Base-by-base conservation (phyloP, 2,797 vertebrate genomes). In the Bovichtus variegatus region DNA sequence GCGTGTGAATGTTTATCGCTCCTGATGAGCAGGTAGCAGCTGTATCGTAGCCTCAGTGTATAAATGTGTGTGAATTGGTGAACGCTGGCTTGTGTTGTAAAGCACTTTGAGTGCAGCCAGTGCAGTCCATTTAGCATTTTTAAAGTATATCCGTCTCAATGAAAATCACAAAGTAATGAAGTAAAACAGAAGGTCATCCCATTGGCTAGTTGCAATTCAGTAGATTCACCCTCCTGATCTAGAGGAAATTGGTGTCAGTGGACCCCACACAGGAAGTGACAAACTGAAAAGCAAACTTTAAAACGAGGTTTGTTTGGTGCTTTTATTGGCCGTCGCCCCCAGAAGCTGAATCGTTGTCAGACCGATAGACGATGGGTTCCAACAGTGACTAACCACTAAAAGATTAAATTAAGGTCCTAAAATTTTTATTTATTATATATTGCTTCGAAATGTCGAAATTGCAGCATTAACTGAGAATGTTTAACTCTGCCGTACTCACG, bases 201-300 rank as follows among this genome's bases (percentile, higher is more conserved):
- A 8, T n/a, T 25, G 15, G 27, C 18, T 6, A 12, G 16, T 5
- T 61, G 44, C n/a, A 51, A 4, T 27, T 25, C n/a, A 38, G 38
- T 13, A 43, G 36, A 53, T 62, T 54, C 1, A 27, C 5, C 25
- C 4, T 25, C 40, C 21, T 25, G 13, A 4, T 61, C 18, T 55
- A 58, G 38, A 61, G 19, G 1, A 65, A 19, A 73, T 10, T 43
- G 9, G 11, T 68, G 66, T 63, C 19, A 63, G 18, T n/a, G 34
- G 13, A 66, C 23, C 11, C 21, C 19, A 29, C 31, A 55, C 58
- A 86, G 84, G 82, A 88, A 80, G 81, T 74, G 62, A 66, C 0
- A 23, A 69, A 16, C 47, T n/a, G 6, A 23, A 49, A 41, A 65
- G 43, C 59, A 53, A 66, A 59, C 5, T n/a, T n/a, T n/a, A n/a